Conservation (phyloP, 2,888 invertebrate genomes). For the Marronus borbonicus region DNA sequence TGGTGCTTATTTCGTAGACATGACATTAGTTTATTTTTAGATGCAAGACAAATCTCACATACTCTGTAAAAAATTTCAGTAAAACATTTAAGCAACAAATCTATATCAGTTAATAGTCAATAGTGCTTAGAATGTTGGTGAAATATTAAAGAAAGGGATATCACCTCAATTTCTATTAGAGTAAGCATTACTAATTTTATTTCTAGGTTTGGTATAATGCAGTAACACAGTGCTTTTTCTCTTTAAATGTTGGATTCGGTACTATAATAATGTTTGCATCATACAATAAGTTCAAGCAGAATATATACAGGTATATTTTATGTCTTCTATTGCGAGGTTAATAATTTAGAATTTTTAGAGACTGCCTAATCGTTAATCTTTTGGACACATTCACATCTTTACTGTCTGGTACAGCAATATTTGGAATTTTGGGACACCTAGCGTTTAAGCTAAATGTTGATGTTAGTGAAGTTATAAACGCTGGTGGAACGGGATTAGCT, state of each 20-base stretch:
- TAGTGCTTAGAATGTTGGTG: too few relatives aligned
- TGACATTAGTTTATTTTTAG: too few relatives aligned
- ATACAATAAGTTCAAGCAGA: slow-evolving; percentile 80
- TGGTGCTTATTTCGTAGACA: too few relatives aligned
- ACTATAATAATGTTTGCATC: slow-evolving; percentile 85
- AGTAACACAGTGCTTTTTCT: slow-evolving; percentile 84
- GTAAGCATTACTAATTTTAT: neutral
- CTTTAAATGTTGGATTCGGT: slow-evolving; percentile 81
- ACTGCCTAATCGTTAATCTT: slow-evolving; percentile 85
- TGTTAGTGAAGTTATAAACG: slow-evolving; percentile 78
- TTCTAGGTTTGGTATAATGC: slow-evolving; percentile 80
- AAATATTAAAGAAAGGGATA: too few relatives aligned
- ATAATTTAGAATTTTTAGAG: slow-evolving; percentile 67
- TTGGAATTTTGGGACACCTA: slow-evolving; percentile 87
- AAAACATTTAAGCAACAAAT: too few relatives aligned
- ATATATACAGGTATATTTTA: slow-evolving; percentile 72
- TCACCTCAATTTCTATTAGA: too few relatives aligned
- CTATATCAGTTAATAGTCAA: too few relatives aligned
- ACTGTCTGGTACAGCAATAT: slow-evolving; percentile 86
- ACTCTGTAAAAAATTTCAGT: too few relatives aligned
- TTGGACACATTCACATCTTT: slow-evolving; percentile 88
- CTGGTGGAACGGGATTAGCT: slow-evolving; percentile 84
- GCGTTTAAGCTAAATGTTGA: slow-evolving; percentile 78
- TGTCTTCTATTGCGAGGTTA: neutral
- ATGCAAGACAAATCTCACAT: too few relatives aligned